Conservation (phyloP, 2,797 vertebrate genomes). For the Coilia nasus region DNA sequence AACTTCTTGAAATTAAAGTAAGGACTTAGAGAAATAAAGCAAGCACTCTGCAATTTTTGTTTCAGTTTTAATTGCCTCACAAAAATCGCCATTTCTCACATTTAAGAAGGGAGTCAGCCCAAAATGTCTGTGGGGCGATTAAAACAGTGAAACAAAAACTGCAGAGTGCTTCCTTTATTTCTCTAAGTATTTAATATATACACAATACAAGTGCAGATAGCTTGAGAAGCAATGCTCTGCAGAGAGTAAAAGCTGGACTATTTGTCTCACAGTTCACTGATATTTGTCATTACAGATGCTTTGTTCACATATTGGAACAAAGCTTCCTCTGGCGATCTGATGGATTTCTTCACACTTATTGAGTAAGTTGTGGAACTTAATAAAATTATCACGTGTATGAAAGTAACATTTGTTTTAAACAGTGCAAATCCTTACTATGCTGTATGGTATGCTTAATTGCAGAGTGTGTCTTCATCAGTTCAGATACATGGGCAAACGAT, state of each 20-base stretch:
- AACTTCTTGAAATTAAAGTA: too few species aligned
- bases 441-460: constrained; percentile 29
- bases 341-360: constrained; percentile 97
- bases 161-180: too few species aligned
- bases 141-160: too few species aligned
- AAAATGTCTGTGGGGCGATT: too few species aligned
- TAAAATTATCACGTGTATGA: not conserved
- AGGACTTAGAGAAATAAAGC: too few species aligned
- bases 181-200: not conserved
- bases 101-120: too few species aligned
- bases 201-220: not conserved
- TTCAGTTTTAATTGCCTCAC: too few species aligned
- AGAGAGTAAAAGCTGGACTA: not conserved
- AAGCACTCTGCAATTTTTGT: too few species aligned
- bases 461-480: constrained; percentile 98
- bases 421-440: not conserved
- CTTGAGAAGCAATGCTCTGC: too few species aligned
- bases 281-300: constrained; percentile 78
- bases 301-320: constrained; percentile 98
- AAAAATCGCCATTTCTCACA: too few species aligned
- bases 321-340: constrained; percentile 88
- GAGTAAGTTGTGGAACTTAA: constrained; percentile 81
- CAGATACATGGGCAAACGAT: constrained; percentile 97
- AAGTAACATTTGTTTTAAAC: not conserved
- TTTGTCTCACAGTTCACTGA: not conserved